These are phyloP conservation scores for Esox masquinongy DNA, from an alignment of 2,797 vertebrate species.

Conservation along the genomic window DNA sequence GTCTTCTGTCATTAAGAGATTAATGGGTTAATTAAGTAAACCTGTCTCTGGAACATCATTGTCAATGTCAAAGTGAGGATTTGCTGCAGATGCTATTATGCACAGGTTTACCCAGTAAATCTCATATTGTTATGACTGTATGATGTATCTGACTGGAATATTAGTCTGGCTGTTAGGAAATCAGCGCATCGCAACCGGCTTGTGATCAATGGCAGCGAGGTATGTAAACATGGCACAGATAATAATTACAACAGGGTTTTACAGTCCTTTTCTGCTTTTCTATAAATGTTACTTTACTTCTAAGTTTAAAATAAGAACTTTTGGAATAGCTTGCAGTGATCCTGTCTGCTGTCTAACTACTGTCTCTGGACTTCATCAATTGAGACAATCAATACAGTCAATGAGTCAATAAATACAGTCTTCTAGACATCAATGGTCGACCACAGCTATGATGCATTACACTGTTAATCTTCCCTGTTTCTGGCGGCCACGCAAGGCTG, in stretches of 20 bases:
- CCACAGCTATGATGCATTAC: conserved; percentile 67
- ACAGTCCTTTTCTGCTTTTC: conserved; percentile 52
- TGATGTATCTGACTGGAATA: conserved; percentile 56
- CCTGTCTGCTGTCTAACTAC: conserved; percentile 64
- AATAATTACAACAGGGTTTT: conserved; percentile 56
- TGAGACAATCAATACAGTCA: conserved; percentile 79
- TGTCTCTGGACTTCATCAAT: conserved; percentile 73
- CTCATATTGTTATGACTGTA: conserved; percentile 52
- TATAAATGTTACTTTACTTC: conserved; percentile 45
- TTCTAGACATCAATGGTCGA: conserved; percentile 64
- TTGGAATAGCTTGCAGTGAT: conserved; percentile 44
- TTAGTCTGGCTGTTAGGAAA: conserved; percentile 42
- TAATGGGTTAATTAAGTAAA: conserved; percentile 77
- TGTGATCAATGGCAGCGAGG: conserved; percentile 34
- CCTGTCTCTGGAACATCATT: conserved; percentile 63
- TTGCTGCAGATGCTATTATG: conserved; percentile 54
- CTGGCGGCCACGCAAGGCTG: conserved; percentile 50
- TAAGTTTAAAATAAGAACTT: conserved; percentile 46
- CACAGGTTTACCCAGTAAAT: conserved; percentile 56
- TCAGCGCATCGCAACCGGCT: conserved; percentile 25
- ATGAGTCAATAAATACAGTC: conserved; percentile 78
- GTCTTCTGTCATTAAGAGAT: conserved; percentile 73
- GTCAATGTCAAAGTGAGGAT: conserved; percentile 72
- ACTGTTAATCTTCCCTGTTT: conserved; percentile 64
- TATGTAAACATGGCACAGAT: conserved; percentile 31